phyloP scores from a whole-genome alignment of 1,140 invertebrate genomes.

The Tetramorium alpestre region DNA sequence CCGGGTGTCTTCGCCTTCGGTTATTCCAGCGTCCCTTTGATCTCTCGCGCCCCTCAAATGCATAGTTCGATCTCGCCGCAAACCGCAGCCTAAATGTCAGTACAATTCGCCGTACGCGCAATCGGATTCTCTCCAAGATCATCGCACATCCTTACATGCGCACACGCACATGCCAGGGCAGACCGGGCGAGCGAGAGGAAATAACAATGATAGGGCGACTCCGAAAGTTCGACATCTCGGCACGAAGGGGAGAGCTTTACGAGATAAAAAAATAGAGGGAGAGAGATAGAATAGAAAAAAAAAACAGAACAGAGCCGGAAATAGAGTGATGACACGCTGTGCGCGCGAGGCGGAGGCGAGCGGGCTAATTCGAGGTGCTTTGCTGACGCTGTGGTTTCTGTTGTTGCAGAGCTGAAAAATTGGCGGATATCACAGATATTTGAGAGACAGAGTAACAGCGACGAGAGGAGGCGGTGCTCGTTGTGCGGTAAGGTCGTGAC shows the following conservation, averaged over 20 bases:
- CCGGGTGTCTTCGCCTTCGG: not conserved
- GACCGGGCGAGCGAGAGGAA: not conserved
- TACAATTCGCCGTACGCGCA: not conserved
- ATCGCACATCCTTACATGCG: slow-evolving; percentile 64
- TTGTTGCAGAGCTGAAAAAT: slow-evolving; percentile 88
- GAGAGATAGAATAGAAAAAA: not conserved
- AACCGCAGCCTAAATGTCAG: not conserved
- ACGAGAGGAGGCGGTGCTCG: slow-evolving; percentile 88
- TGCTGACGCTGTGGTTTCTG: slow-evolving; percentile 85
- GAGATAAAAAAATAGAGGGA: not conserved
- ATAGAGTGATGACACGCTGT: slow-evolving; percentile 67
- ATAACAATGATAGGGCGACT: not conserved
- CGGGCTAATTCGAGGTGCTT: slow-evolving; percentile 76
- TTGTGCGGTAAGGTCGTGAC: slow-evolving; percentile 89
- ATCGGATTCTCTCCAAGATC: not conserved
- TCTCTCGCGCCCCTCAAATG: not conserved
- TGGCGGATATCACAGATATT: slow-evolving; percentile 90
- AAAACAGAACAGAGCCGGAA: slow-evolving; percentile 50
- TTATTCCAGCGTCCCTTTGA: slow-evolving; percentile 30
- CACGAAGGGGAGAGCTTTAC: not conserved
- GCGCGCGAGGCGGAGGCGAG: not conserved
- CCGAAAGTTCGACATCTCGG: not conserved
- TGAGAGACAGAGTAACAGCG: slow-evolving; percentile 88
- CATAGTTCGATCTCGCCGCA: not conserved
- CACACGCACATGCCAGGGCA: slow-evolving; percentile 57